Conservation (phyloP, 2,113 vertebrate genomes). For the Entomyzon cyanotis region DNA sequence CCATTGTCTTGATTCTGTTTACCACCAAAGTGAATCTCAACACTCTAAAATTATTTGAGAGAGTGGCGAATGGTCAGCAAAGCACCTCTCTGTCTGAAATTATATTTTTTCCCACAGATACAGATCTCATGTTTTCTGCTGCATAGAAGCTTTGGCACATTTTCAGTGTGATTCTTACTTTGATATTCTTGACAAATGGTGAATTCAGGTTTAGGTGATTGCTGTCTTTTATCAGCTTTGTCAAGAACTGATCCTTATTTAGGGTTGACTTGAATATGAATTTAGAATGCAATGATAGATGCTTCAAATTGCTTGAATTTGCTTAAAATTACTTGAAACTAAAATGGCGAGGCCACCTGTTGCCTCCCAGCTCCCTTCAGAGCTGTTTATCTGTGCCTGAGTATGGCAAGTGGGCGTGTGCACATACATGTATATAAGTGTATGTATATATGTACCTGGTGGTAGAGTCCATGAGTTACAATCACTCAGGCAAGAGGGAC, state of each 20-base stretch:
- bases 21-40: neutral
- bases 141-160: neutral
- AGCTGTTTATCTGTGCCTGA: fast-evolving
- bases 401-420: fast-evolving
- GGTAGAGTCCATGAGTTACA: neutral
- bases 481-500: neutral
- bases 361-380: neutral
- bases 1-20: neutral
- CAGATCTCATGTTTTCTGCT: neutral
- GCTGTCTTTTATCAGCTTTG: neutral
- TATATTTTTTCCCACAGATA: neutral
- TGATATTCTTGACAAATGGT: neutral
- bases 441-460: neutral
- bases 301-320: neutral
- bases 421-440: fast-evolving
- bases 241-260: neutral
- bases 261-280: neutral
- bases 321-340: neutral
- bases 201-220: neutral
- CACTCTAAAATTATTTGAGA: neutral
- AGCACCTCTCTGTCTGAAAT: neutral
- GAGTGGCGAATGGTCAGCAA: neutral
- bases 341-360: neutral
- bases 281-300: neutral
- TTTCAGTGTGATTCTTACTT: neutral